Evolutionary conservation across 92 coral and sea anemone genomes (phyloP).

Genomic region (Phenganax marumi): DNA sequence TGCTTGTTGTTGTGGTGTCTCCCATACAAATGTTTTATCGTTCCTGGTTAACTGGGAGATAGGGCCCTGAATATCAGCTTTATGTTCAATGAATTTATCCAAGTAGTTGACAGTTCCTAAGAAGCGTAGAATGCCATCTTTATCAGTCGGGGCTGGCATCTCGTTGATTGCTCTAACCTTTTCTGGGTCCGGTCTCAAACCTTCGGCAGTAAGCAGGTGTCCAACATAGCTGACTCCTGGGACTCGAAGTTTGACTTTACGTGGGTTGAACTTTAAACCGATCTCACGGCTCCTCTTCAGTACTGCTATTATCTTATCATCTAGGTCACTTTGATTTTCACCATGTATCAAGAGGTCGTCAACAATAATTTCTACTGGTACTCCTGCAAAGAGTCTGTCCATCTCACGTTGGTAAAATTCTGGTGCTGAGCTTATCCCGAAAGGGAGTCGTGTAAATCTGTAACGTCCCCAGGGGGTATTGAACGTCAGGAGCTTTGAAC

Average conservation of each 20-base stretch:
- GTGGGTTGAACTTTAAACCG: conserved; percentile 51
- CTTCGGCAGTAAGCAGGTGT: conserved; percentile 42
- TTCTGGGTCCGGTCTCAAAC: conserved; percentile 54
- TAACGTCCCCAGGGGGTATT: conserved; percentile 59
- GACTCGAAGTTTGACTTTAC: conserved; percentile 46
- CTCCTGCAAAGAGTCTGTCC: conserved; percentile 54
- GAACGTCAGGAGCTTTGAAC: conserved; percentile 57
- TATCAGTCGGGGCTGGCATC: conserved; percentile 56
- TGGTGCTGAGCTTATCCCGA: conserved; percentile 48
- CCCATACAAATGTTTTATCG: conserved; percentile 55
- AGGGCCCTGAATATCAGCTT: conserved; percentile 51
- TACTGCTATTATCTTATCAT: conserved; percentile 37
- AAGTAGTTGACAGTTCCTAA: conserved; percentile 53
- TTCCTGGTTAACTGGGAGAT: conserved; percentile 54
- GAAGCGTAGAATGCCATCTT: conserved; percentile 52
- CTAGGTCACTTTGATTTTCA: conserved; percentile 20
- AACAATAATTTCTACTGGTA: conserved; percentile 57
- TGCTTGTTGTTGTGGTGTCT: conserved; percentile 53
- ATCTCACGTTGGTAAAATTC: conserved; percentile 64
- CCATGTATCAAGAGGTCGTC: conserved; percentile 61
- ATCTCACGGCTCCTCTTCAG: conserved; percentile 45
- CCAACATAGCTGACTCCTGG: conserved; percentile 53
- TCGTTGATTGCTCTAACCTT: conserved; percentile 41
- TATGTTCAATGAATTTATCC: conserved; percentile 58
- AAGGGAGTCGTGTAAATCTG: conserved; percentile 55